These are phyloP conservation scores for Phrynocephalus vlangalii DNA, from an alignment of 2,797 vertebrate genomes.

Conservation along the genomic window DNA sequence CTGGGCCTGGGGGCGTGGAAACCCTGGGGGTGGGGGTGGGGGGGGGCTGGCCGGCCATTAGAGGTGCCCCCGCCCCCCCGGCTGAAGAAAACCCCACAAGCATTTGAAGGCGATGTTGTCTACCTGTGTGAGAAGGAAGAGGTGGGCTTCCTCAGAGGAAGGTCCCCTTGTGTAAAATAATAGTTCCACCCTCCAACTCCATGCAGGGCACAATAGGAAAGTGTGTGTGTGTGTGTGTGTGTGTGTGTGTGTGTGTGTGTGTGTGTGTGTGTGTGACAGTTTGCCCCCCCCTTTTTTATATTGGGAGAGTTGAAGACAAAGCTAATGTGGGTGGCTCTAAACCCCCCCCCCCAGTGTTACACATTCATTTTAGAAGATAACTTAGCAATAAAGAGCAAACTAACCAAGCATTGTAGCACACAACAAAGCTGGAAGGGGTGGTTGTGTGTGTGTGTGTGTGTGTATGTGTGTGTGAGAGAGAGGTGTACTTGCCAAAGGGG, in stretches of 20 bases:
- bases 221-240: neutral
- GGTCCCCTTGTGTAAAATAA: neutral
- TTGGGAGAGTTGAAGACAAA: constrained; percentile 1
- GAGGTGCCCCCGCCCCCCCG: neutral
- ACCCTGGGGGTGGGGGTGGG: accelerated
- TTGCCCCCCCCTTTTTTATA: neutral
- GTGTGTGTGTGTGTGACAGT: neutral
- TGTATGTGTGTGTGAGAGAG: neutral
- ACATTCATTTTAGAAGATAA: neutral
- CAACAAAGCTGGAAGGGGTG: constrained; percentile 45
- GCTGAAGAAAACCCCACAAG: neutral
- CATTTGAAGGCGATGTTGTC: neutral
- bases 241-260: neutral
- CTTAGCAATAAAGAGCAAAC: constrained; percentile 28
- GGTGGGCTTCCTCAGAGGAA: neutral
- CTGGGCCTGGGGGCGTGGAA: no score
- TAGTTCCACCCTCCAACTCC: neutral
- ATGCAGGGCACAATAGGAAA: neutral
- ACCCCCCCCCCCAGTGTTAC: neutral
- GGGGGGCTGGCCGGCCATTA: no score
- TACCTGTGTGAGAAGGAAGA: neutral
- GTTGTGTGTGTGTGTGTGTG: no score
- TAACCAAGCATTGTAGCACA: constrained; percentile 14
- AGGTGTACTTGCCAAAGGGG: no score
- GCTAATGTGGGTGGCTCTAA: neutral